Conservation (phyloP, 2,113 vertebrate species). For the Corythoichthys haematopterus region DNA sequence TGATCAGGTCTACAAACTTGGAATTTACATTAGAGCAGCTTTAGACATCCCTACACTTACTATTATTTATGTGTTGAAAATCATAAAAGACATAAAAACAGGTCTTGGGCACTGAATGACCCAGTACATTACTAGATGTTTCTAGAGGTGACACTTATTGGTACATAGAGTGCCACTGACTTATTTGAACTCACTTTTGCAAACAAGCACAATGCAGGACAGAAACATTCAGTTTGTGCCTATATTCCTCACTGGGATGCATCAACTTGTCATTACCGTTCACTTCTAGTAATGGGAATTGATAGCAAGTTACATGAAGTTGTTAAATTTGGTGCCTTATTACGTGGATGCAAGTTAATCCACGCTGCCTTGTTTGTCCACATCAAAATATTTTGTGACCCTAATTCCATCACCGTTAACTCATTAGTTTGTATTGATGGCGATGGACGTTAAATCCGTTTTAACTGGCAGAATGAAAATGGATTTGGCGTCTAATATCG, state of each 20-base stretch:
- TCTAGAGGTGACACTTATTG: background rate
- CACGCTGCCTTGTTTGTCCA: constrained; percentile 1
- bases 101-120: too few relatives aligned
- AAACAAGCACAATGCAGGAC: background rate
- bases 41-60: too few relatives aligned
- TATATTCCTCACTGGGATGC: background rate
- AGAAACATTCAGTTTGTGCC: constrained; percentile 4
- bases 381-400: background rate
- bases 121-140: background rate
- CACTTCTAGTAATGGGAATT: background rate
- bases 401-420: background rate
- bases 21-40: too few relatives aligned
- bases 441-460: too few relatives aligned
- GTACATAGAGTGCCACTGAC: background rate
- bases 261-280: background rate
- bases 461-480: too few relatives aligned
- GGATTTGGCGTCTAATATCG: too few relatives aligned
- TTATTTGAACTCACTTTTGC: background rate
- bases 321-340: background rate
- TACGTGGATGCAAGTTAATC: background rate
- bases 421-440: too few relatives aligned
- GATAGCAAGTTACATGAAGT: background rate
- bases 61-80: too few relatives aligned
- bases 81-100: too few relatives aligned
- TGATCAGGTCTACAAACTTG: too few relatives aligned